These are phyloP conservation scores for Acropora tenuis DNA, from an alignment of 64 coral and sea anemone genomes.

Conservation along the genomic window DNA sequence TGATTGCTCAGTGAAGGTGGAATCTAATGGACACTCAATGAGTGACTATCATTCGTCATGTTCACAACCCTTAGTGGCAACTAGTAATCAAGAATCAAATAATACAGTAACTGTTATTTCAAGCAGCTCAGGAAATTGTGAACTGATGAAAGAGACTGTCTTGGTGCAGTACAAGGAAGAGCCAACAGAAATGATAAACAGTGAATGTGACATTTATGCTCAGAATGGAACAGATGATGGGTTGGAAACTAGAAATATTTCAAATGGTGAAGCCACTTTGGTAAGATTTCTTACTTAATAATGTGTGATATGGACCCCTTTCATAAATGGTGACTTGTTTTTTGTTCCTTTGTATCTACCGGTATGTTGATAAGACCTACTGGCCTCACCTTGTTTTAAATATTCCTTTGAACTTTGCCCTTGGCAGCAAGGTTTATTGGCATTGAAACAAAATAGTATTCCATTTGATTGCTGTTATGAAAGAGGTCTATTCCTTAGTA, in stretches of 20 bases:
- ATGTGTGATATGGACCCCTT: no score
- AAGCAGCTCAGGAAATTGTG: background rate
- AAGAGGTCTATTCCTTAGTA: no score
- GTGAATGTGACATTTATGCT: background rate
- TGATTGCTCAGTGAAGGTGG: background rate
- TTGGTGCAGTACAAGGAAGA: background rate
- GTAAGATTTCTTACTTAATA: background rate
- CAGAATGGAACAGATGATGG: slow-evolving; percentile 15
- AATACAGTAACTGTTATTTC: background rate
- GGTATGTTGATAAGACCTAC: no score
- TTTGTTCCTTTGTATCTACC: no score
- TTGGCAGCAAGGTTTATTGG: no score
- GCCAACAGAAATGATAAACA: background rate
- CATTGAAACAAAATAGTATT: no score
- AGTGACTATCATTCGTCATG: background rate
- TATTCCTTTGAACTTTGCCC: no score
- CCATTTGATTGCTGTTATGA: no score
- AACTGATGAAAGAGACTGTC: slow-evolving; percentile 3
- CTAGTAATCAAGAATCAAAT: background rate
- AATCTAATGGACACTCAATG: background rate
- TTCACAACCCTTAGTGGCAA: background rate
- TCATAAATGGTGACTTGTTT: no score
- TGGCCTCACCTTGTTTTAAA: no score
- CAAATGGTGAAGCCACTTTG: background rate
- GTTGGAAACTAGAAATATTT: slow-evolving; percentile 16